phyloP scores from a whole-genome alignment of 1,140 invertebrate genomes.

The Homarus americanus region DNA sequence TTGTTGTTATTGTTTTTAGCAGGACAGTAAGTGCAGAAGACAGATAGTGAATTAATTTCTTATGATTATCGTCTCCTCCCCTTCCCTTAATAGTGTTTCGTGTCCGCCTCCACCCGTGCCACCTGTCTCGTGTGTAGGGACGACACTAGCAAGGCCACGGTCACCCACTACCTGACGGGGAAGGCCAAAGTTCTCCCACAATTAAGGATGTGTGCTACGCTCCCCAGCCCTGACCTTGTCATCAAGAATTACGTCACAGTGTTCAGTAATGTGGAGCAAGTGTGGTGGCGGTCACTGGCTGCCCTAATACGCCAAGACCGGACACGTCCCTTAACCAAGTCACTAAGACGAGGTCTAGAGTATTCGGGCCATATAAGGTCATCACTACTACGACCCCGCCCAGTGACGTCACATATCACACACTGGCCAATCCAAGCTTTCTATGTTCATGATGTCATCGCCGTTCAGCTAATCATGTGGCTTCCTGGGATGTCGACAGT shows the following conservation, averaged over 20 bases:
- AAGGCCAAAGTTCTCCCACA: no score
- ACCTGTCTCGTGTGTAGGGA: no score
- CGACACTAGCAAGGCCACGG: no score
- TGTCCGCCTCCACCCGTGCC: no score
- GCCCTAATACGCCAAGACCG: background rate
- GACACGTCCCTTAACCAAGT: background rate
- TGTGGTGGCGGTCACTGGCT: background rate
- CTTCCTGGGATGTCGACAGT: background rate
- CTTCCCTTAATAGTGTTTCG: no score
- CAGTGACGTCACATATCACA: background rate
- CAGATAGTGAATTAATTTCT: no score
- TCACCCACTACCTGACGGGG: no score
- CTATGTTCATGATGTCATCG: background rate
- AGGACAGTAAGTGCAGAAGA: no score
- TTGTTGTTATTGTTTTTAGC: no score
- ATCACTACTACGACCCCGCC: constrained; percentile 12
- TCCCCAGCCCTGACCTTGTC: background rate
- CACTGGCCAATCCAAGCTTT: background rate
- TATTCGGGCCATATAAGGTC: constrained; percentile 6
- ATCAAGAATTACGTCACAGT: background rate
- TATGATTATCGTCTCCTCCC: no score
- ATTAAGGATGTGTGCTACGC: background rate
- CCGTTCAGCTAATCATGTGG: background rate
- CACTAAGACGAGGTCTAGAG: no score
- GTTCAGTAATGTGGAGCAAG: background rate